These are phyloP conservation scores for Darevskia mixta DNA, from an alignment of 2,797 vertebrate genomes.

Conservation along the genomic window DNA sequence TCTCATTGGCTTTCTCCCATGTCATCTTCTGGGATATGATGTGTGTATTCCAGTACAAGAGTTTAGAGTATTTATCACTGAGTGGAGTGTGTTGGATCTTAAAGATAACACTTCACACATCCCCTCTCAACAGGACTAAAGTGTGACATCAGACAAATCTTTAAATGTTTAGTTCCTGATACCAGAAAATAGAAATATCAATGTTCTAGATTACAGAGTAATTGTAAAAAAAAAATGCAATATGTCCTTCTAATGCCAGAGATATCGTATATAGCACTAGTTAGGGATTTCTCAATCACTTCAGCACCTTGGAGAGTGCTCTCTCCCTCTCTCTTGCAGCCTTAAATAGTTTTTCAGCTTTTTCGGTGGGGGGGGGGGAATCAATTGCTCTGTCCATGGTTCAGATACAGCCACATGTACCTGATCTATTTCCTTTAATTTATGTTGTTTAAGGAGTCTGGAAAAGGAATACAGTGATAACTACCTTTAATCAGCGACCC, in stretches of 20 bases:
- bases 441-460: neutral
- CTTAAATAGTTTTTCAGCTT: neutral
- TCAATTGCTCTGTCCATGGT: neutral
- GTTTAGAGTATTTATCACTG: neutral
- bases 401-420: neutral
- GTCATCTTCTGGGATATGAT: neutral
- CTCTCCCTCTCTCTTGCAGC: neutral
- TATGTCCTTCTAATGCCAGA: neutral
- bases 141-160: neutral
- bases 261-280: neutral
- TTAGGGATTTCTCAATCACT: neutral
- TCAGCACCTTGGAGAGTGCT: neutral
- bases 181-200: neutral
- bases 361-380: neutral
- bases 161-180: neutral
- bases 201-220: slow-evolving; percentile 1
- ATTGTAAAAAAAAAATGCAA: neutral
- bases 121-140: neutral
- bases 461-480: neutral
- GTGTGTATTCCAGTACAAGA: neutral
- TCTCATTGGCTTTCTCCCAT: neutral
- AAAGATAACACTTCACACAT: neutral
- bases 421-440: neutral
- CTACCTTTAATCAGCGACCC: neutral
- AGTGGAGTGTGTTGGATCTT: neutral